Evolutionary conservation across 2,888 invertebrate species (phyloP), one percentile per base, ranked within the genome.

Genomic region (Lasioglossum calceatum): DNA sequence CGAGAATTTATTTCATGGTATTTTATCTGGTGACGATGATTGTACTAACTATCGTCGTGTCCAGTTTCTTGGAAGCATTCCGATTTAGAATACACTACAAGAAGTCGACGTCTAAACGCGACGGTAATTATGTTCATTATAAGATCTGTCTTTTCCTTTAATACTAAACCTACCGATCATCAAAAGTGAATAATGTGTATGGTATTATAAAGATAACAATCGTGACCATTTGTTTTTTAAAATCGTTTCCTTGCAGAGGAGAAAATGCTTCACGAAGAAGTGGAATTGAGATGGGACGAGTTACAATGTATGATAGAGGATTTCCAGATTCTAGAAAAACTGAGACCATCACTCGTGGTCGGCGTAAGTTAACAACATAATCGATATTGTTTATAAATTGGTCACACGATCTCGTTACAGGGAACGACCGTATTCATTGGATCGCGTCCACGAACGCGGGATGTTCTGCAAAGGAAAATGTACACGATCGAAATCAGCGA

Each of bases 11-110:
- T 94, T 98, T 98, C 94, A 98, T 98, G 98, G 96, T 97, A 64
- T 98, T 98, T 96, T 98, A 98, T 95, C 96, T 98, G 77, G 97
- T 98, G 92, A 98, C 98, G 79, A 98, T 98, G 98, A 98, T 97
- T 86, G 98, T 98, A n/a, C 96, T 98, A 92, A 98, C 98, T 0
- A 98, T 98, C 86, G 98, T 98, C 77, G 98, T 98, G 39, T 98
- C 98, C 27, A 98, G 98, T 92, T 98, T 98, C 87, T 95, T 98
- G 88, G 98, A 98, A 95, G 98, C 98, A 5, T 98, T 98, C 95
- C 96, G 98, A 78, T 98, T 98, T 95, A 96, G 98, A 89, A 98
- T 98, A 94, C 98, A 98, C 95, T 98, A 98, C 95, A 98, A 98
- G 94, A 96, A 97, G 80, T 97, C 97, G 93, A 98, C 98, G 84